Percentiles rank a stretch among this genome's conserved stretches.
These are phyloP conservation scores for Teinopalpus imperialis DNA, from an alignment of 2,888 invertebrate genomes.

Conservation along the genomic window DNA sequence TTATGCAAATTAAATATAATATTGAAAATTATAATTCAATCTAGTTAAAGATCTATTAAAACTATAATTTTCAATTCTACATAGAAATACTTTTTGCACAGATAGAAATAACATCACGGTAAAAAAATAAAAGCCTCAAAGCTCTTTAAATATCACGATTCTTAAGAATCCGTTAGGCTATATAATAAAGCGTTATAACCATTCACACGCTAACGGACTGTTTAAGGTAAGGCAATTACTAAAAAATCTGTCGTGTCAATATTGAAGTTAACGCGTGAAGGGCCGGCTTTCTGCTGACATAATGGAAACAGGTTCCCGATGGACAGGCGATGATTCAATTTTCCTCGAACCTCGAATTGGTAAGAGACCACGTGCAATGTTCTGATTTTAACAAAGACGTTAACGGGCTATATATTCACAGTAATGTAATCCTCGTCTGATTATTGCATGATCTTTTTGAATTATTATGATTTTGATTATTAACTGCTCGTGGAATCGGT, in stretches of 20 bases:
- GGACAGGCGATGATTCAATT: constrained; percentile 9
- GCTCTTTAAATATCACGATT: constrained; percentile 9
- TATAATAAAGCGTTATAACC: constrained; percentile 29
- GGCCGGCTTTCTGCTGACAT: constrained; percentile 39
- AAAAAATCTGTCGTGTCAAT: constrained; percentile 58
- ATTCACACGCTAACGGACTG: constrained; percentile 38
- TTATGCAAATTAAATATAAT: too few species aligned
- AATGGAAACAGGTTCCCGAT: constrained; percentile 22
- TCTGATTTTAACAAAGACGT: too few species aligned
- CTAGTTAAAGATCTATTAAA: too few species aligned
- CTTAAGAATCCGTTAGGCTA: constrained; percentile 21
- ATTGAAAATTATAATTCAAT: too few species aligned
- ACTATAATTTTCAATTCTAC: too few species aligned
- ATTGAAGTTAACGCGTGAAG: constrained; percentile 52
- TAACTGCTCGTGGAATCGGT: too few species aligned
- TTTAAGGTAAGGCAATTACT: constrained; percentile 53
- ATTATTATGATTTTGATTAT: too few species aligned
- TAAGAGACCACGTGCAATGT: too few species aligned
- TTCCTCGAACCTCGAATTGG: constrained; percentile 2
- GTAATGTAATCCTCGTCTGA: too few species aligned
- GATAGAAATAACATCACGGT: background rate
- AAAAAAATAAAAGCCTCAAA: background rate
- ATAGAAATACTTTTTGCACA: constrained; percentile 1
- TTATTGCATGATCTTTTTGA: too few species aligned
- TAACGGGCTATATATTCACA: too few species aligned